phyloP scores from a whole-genome alignment of 2,113 vertebrate genomes.

The Cottus gobio region DNA sequence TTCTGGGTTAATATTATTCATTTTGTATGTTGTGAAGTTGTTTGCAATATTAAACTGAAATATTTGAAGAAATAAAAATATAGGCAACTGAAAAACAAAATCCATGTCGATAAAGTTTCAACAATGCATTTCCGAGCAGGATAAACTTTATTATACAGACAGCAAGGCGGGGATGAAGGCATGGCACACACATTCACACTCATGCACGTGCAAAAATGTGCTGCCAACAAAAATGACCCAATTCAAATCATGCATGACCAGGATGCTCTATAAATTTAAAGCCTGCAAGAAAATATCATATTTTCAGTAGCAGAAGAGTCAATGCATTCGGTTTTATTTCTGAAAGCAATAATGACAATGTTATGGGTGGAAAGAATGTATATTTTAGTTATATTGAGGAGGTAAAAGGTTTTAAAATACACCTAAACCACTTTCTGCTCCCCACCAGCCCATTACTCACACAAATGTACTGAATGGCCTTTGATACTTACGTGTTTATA shows the following conservation, averaged over 20 bases:
- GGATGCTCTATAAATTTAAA: not conserved
- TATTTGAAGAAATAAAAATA: constrained; percentile 94
- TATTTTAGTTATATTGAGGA: not conserved
- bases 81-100: constrained; percentile 93
- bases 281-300: constrained; percentile 1
- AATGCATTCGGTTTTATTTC: not conserved
- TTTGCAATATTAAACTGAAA: constrained; percentile 96
- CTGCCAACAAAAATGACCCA: not conserved
- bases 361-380: constrained; percentile 1
- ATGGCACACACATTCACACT: constrained; percentile 21
- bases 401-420: not conserved
- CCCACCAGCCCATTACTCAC: constrained; percentile 22
- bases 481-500: constrained; percentile 17
- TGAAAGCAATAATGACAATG: not conserved
- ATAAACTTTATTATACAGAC: constrained; percentile 49
- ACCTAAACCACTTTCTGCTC: constrained; percentile 21
- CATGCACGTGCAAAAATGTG: constrained; percentile 1
- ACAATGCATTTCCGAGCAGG: constrained; percentile 75
- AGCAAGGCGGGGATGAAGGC: constrained; percentile 20
- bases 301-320: not conserved
- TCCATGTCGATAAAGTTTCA: constrained; percentile 86
- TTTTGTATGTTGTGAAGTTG: constrained; percentile 98
- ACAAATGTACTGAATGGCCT: not conserved
- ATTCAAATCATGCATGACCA: not conserved
- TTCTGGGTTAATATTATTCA: constrained; percentile 91